Evolutionary conservation across 2,113 vertebrate species (phyloP).

Genomic region (Plestiodon gilberti): DNA sequence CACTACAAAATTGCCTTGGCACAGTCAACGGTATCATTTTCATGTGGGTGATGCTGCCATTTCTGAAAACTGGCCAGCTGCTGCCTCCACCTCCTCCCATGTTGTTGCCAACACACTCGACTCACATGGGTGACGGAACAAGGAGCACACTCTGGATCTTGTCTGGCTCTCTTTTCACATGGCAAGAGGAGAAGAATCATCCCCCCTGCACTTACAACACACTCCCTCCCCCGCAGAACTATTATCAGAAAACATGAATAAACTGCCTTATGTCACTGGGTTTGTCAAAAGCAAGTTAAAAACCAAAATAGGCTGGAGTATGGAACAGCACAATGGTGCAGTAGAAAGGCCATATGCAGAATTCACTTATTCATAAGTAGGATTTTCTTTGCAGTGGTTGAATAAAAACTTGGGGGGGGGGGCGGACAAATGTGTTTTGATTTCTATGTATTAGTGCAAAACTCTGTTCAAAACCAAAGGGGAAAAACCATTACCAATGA

Average conservation of each 20-base stretch:
- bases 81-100: slow-evolving; percentile 5
- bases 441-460: background rate
- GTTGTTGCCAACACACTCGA: slow-evolving; percentile 4
- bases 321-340: slow-evolving; percentile 11
- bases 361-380: background rate
- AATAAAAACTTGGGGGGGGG: background rate
- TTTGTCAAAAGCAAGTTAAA: slow-evolving; percentile 34
- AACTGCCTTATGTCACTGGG: slow-evolving; percentile 24
- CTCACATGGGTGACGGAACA: slow-evolving; percentile 17
- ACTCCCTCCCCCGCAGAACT: slow-evolving; percentile 38
- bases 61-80: slow-evolving; percentile 6
- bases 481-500: slow-evolving; percentile 9
- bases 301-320: background rate
- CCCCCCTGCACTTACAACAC: slow-evolving; percentile 35
- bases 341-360: slow-evolving; percentile 8
- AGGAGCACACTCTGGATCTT: slow-evolving; percentile 40
- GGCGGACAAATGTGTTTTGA: background rate
- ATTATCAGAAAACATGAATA: slow-evolving; percentile 55
- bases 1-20: background rate
- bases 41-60: slow-evolving; percentile 17
- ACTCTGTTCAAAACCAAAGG: slow-evolving; percentile 7
- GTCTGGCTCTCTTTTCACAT: slow-evolving; percentile 22
- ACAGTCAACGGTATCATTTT: slow-evolving; percentile 9
- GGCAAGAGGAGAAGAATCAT: slow-evolving; percentile 28
- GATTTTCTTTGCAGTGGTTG: slow-evolving; percentile 22